These are phyloP conservation scores for Choloepus hoffmanni DNA, from an alignment of 2,113 vertebrate genomes.

Conservation along the genomic window DNA sequence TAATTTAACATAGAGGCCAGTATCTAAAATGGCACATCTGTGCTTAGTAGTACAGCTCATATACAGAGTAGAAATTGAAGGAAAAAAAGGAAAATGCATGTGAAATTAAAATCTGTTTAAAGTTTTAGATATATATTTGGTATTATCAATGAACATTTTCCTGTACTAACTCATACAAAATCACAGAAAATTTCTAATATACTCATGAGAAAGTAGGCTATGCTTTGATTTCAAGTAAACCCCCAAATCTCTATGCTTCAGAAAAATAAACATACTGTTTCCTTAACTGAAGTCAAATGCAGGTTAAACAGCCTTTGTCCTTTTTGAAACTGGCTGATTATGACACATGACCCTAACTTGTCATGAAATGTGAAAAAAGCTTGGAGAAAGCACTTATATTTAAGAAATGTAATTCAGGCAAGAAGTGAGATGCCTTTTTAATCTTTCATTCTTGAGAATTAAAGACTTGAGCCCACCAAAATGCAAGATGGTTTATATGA, in stretches of 20 bases:
- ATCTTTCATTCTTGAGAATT: not conserved
- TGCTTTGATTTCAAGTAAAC: not conserved
- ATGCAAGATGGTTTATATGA: not conserved
- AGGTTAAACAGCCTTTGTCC: not conserved
- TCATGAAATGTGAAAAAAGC: not conserved
- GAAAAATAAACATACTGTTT: not conserved
- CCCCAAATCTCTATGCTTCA: not conserved
- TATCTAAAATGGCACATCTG: not conserved
- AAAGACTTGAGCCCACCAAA: not conserved
- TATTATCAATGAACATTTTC: not conserved
- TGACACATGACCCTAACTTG: not conserved
- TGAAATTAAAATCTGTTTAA: not conserved
- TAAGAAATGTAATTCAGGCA: not conserved
- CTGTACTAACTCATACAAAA: not conserved
- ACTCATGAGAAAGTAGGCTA: not conserved
- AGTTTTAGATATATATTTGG: not conserved
- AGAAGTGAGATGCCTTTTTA: not conserved
- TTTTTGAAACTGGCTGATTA: not conserved
- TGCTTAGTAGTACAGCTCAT: not conserved
- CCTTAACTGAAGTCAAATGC: not conserved
- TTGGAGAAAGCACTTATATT: not conserved
- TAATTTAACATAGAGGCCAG: not conserved
- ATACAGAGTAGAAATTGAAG: not conserved
- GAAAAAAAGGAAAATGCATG: not conserved
- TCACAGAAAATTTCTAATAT: not conserved